Evolutionary conservation across 2,888 invertebrate species (phyloP).

Genomic region (Amphipoea oculea): DNA sequence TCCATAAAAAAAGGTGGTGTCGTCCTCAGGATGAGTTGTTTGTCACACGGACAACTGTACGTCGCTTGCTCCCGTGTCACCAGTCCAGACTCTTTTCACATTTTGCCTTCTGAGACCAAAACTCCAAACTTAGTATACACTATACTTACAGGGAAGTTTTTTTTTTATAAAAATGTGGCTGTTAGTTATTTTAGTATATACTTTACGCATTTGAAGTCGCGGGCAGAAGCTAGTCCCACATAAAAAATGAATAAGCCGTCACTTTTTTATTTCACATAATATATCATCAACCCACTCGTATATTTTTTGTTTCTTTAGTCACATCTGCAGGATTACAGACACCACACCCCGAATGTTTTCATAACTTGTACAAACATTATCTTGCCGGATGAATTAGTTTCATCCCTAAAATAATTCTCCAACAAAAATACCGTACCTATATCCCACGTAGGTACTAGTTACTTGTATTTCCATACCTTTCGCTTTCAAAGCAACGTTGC

Average conservation of each 20-base stretch:
- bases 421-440: constrained; percentile 67
- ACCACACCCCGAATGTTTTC: constrained; percentile 72
- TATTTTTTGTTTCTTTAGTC: constrained; percentile 63
- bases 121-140: not conserved
- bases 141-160: not conserved
- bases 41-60: too few relatives aligned
- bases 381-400: constrained; percentile 73
- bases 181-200: not conserved
- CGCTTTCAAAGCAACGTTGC: constrained; percentile 77
- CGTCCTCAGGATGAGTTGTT: too few relatives aligned
- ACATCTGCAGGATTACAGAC: constrained; percentile 74
- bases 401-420: constrained; percentile 74
- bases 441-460: constrained; percentile 56
- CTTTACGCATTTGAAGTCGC: not conserved
- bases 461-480: constrained; percentile 75
- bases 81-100: not conserved
- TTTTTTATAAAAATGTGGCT: not conserved
- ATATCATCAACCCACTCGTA: constrained; percentile 52
- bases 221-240: not conserved
- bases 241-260: constrained; percentile 27
- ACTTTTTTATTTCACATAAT: constrained; percentile 49
- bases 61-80: not conserved
- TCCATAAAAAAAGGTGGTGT: too few relatives aligned
- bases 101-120: not conserved
- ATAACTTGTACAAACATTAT: constrained; percentile 75